Percentiles rank a stretch among this genome's conserved stretches.
Evolutionary conservation across 92 coral and sea anemone genomes (phyloP).

Genomic region (Plumapathes pennacea): DNA sequence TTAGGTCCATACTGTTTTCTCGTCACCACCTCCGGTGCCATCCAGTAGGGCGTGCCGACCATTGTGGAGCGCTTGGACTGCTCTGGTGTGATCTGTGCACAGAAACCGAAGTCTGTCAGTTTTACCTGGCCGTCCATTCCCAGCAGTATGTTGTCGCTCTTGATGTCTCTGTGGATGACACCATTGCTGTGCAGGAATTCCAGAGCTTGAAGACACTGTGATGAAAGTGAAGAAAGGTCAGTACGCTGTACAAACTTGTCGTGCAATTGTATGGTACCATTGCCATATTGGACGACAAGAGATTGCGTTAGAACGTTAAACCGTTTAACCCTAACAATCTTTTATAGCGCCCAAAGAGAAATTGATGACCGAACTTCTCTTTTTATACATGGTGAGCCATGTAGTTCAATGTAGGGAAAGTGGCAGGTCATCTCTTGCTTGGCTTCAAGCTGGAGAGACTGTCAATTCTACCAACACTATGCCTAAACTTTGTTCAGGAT

Average conservation of each 20-base stretch:
- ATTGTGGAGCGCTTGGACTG: constrained; percentile 97
- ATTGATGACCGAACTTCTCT: too few species aligned
- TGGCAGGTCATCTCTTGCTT: too few species aligned
- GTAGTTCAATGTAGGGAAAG: too few species aligned
- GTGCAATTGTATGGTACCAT: too few species aligned
- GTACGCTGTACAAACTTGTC: too few species aligned
- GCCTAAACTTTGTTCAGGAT: background rate
- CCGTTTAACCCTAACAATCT: too few species aligned
- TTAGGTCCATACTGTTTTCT: constrained; percentile 98
- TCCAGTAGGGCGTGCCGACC: constrained; percentile 99
- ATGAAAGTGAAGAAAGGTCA: background rate
- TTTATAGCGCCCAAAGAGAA: too few species aligned
- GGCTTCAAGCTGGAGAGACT: too few species aligned
- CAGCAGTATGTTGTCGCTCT: constrained; percentile 96
- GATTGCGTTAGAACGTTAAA: too few species aligned
- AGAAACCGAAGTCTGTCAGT: constrained; percentile 99
- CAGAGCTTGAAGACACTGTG: constrained; percentile 91
- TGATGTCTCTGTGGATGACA: constrained; percentile 98
- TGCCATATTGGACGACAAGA: too few species aligned
- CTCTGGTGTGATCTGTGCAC: constrained; percentile 99
- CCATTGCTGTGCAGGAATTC: constrained; percentile 98
- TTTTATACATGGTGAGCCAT: too few species aligned
- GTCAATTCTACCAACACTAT: background rate
- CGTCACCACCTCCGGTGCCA: constrained; percentile 99
- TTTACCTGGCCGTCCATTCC: constrained; percentile 99